Base-by-base conservation (phyloP, 1,140 invertebrate species). In the Battus philenor region DNA sequence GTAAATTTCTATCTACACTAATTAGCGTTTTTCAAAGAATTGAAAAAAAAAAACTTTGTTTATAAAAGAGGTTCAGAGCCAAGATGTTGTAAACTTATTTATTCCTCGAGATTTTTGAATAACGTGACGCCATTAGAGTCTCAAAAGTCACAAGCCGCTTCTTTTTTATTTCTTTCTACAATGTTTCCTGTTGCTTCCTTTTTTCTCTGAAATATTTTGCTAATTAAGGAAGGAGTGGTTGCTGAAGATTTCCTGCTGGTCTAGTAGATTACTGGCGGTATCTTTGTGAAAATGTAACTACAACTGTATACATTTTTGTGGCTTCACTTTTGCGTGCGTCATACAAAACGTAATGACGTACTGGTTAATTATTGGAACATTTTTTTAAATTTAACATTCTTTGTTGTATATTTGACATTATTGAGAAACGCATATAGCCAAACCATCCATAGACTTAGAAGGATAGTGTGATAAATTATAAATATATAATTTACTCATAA, bases 171-270 rank as follows among this genome's bases (percentile, higher is more conserved):
- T 66, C 62, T 69, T 60, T 59, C 57, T 50, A 57, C 68, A 65
- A 63, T 64, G 70, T 54, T 75, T 73, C 66, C 69, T 72, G 72
- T 73, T 73, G 65, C 66, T 44, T 33, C 30, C 39, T 52, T 73
- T 70, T 74, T 68, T 57, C 56, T 58, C 56, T 75, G 68, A 75
- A 75, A 78, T 76, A 78, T 81, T 81, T 70, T 65, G 72, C 74
- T 81, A 78, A 78, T 81, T 81, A 81, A 81, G 74, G 65, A 76
- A 75, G 65, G 68, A 77, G 71, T 72, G 68, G 64, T 63, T 69
- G 64, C 71, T 74, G 69, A 76, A 74, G 69, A 74, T 75, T 80
- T 77, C 76, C 71, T 73, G 62, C 67, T 72, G 68, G 58, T 68
- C 68, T 58, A 62, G 68, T 62, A 80, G 68, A 68, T 71, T 71